These are phyloP conservation scores for Scaptomyza montana DNA, from an alignment of 1,140 invertebrate genomes.

Conservation along the genomic window DNA sequence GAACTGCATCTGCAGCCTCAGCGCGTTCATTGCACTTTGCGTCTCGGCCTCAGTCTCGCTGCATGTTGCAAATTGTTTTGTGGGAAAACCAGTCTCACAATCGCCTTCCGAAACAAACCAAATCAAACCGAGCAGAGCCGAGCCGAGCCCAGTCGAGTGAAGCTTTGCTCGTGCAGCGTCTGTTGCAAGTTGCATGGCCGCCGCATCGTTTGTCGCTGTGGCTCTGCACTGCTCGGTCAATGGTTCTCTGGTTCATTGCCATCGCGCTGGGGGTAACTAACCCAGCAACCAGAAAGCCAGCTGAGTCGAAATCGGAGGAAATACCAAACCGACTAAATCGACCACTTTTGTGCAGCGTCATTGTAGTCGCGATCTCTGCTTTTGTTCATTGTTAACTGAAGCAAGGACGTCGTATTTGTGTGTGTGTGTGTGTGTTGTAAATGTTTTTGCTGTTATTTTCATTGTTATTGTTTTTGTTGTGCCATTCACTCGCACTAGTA, in stretches of 20 bases:
- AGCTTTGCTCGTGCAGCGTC: conserved; percentile 43
- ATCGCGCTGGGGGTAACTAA: conserved; percentile 83
- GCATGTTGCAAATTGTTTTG: conserved; percentile 71
- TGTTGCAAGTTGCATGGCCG: conserved; percentile 62
- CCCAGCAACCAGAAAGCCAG: conserved; percentile 62
- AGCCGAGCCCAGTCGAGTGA: conserved; percentile 32
- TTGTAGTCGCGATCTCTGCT: conserved; percentile 31
- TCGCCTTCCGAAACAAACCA: conserved; percentile 1
- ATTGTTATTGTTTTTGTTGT: conserved; percentile 3
- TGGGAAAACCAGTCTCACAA: conserved; percentile 66
- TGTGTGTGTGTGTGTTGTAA: conserved; percentile 5
- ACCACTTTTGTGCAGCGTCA: conserved; percentile 71
- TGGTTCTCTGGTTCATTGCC: conserved; percentile 84
- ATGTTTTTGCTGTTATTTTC: not conserved
- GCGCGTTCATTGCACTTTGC: conserved; percentile 78
- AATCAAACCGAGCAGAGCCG: not conserved
- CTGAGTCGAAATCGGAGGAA: conserved; percentile 40
- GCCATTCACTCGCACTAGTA: conserved; percentile 56
- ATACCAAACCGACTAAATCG: conserved; percentile 35
- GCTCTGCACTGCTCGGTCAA: conserved; percentile 75
- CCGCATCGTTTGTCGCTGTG: conserved; percentile 25
- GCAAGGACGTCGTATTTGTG: conserved; percentile 63
- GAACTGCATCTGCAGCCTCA: conserved; percentile 54
- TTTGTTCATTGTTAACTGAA: conserved; percentile 60
- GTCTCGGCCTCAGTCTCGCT: conserved; percentile 38